Evolutionary conservation across 2,888 invertebrate genomes (phyloP), one percentile per base, ranked within the genome.

Genomic region (Cerastoderma edule): DNA sequence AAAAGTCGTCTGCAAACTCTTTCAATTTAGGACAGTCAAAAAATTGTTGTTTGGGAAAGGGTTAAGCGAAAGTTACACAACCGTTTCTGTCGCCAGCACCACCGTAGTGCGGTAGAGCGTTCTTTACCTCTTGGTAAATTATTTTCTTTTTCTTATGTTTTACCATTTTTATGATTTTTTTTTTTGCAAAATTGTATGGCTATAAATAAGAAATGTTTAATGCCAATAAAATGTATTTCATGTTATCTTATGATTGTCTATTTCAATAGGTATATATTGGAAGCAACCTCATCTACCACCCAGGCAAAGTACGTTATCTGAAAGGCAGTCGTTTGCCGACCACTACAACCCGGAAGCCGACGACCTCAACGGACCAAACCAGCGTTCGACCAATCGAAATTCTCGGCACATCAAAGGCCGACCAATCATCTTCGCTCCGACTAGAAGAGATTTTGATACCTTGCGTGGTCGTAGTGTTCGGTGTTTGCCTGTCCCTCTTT

Each of bases 281-380:
- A 19, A 35, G 27, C 22, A 60, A 60, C 35, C 24, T 60, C 10
- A 60, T 60, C 1, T 60, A 60, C 27, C 60, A 60, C n/a, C 60
- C 60, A 39, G 60, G 60, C 13, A 33, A 24, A n/a, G 60, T 60
- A 13, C 19, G 22, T 1, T 60, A 39, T 19, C 6, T 1, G 10
- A 39, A 39, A n/a, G 39, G 22, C 27, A n/a, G n/a, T 1, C 1
- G 16, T 10, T 6, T 39, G n/a, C 16, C 13, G 10, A 32, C 39
- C 1, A 60, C 39, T n/a, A 5, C 22, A 16, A 8, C 50, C 6
- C 50, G 24, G 22, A n/a, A n/a, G n/a, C n/a, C n/a, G n/a, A n/a
- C n/a, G n/a, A n/a, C n/a, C n/a, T n/a, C n/a, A n/a, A n/a, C n/a
- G n/a, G n/a, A n/a, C n/a, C n/a, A n/a, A n/a, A n/a, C n/a, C n/a